These are phyloP conservation scores for Uropsilus gracilis DNA, from an alignment of 2,113 vertebrate species.

Conservation along the genomic window DNA sequence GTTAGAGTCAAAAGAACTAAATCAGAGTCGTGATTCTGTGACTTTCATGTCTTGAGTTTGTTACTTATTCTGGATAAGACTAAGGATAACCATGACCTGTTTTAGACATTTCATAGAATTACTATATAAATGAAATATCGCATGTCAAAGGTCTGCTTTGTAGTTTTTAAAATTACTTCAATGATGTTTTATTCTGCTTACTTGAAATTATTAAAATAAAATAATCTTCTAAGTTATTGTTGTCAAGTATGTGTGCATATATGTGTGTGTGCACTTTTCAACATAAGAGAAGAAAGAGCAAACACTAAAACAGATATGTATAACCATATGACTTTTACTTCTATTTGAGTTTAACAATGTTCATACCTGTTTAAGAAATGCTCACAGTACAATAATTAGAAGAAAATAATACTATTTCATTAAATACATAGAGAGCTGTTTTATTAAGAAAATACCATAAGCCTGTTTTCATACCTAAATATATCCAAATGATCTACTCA, in stretches of 20 bases:
- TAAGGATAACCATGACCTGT: not conserved
- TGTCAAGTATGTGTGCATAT: not conserved
- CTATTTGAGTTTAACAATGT: not conserved
- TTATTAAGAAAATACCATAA: not conserved
- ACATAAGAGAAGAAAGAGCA: not conserved
- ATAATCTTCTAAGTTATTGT: no score
- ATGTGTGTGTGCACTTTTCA: not conserved
- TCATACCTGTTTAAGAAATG: constrained; percentile 12
- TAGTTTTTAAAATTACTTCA: not conserved
- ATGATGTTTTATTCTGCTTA: not conserved
- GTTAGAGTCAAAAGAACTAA: not conserved
- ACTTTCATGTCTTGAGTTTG: not conserved
- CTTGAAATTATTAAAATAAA: no score
- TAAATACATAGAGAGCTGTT: not conserved
- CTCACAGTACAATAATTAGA: not conserved
- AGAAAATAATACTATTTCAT: not conserved
- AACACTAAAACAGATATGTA: not conserved
- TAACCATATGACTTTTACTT: not conserved
- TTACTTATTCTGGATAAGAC: not conserved
- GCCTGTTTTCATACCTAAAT: not conserved
- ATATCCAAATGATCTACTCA: constrained; percentile 8
- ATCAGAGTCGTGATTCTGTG: not conserved
- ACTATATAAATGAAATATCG: not conserved
- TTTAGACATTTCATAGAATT: not conserved
- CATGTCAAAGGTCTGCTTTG: not conserved